These are phyloP conservation scores for Phortica magna DNA, from an alignment of 2,888 invertebrate genomes.

Conservation along the genomic window DNA sequence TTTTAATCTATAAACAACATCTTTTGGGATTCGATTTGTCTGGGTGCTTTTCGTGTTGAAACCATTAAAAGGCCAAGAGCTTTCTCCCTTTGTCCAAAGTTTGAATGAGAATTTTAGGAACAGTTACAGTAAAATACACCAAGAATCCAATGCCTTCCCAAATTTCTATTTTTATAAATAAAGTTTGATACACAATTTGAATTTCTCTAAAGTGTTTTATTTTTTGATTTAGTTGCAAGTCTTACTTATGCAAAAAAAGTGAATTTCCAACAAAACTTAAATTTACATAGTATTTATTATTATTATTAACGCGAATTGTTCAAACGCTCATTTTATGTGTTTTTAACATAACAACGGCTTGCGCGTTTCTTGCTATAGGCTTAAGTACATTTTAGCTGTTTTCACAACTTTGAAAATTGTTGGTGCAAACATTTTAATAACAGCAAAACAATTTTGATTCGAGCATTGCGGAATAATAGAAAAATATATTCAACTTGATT, in stretches of 20 bases:
- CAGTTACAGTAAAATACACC: too few relatives aligned
- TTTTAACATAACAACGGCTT: neutral
- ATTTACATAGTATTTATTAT: neutral
- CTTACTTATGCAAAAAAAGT: slow-evolving; percentile 57
- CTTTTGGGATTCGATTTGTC: too few relatives aligned
- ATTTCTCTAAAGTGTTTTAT: slow-evolving; percentile 57
- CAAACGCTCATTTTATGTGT: too few relatives aligned
- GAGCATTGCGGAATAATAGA: slow-evolving; percentile 11
- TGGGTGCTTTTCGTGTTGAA: too few relatives aligned
- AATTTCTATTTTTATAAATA: neutral
- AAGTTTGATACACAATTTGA: neutral
- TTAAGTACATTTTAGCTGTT: slow-evolving; percentile 9
- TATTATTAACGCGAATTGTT: too few relatives aligned
- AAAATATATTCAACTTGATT: neutral
- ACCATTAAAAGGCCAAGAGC: too few relatives aligned
- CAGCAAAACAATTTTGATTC: neutral
- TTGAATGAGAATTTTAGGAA: too few relatives aligned
- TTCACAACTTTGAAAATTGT: neutral
- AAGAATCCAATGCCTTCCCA: too few relatives aligned
- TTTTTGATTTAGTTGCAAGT: slow-evolving; percentile 68
- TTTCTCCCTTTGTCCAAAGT: too few relatives aligned
- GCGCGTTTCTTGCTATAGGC: neutral
- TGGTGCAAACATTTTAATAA: neutral
- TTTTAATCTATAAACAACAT: too few relatives aligned
- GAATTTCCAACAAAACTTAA: slow-evolving; percentile 24